phyloP scores from a whole-genome alignment of 2,797 vertebrate genomes.

The Vespertilio murinus region DNA sequence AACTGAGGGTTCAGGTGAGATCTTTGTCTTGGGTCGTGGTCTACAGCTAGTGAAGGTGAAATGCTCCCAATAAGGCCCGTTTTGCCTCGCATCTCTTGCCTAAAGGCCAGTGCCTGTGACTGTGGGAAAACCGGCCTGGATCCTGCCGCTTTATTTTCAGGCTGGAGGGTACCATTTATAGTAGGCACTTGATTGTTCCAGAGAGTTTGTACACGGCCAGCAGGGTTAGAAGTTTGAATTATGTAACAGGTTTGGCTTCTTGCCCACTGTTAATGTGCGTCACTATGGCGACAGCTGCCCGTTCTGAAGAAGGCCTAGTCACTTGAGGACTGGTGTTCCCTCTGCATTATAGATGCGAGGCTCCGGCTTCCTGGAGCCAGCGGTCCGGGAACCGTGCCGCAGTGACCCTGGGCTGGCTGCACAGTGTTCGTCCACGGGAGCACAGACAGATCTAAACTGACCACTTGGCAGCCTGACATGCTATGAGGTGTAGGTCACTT shows the following conservation, averaged over 20 bases:
- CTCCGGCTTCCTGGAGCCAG: slow-evolving; percentile 54
- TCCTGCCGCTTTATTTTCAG: slow-evolving; percentile 49
- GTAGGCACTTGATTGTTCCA: slow-evolving; percentile 68
- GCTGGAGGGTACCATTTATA: slow-evolving; percentile 60
- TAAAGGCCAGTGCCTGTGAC: not conserved
- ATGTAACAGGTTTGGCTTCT: slow-evolving; percentile 76
- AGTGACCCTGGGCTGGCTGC: not conserved
- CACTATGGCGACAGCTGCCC: slow-evolving; percentile 75
- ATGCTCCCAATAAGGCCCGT: not conserved
- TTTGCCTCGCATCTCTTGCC: not conserved
- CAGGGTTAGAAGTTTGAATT: slow-evolving; percentile 64
- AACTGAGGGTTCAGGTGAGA: not conserved
- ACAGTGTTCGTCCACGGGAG: not conserved
- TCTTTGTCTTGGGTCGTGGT: not conserved
- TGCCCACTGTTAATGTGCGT: slow-evolving; percentile 75
- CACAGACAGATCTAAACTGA: not conserved
- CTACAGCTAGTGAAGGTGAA: not conserved
- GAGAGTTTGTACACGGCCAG: slow-evolving; percentile 51
- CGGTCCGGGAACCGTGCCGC: not conserved
- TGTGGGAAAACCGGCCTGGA: slow-evolving; percentile 21
- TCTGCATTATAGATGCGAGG: slow-evolving; percentile 55
- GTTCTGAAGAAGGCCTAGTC: slow-evolving; percentile 68
- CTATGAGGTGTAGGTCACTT: not conserved
- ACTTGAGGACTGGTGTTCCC: slow-evolving; percentile 45
- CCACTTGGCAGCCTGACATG: not conserved